Evolutionary conservation across 2,888 invertebrate species (phyloP), one percentile per base, ranked within the genome.

Genomic region (Marronus borbonicus): DNA sequence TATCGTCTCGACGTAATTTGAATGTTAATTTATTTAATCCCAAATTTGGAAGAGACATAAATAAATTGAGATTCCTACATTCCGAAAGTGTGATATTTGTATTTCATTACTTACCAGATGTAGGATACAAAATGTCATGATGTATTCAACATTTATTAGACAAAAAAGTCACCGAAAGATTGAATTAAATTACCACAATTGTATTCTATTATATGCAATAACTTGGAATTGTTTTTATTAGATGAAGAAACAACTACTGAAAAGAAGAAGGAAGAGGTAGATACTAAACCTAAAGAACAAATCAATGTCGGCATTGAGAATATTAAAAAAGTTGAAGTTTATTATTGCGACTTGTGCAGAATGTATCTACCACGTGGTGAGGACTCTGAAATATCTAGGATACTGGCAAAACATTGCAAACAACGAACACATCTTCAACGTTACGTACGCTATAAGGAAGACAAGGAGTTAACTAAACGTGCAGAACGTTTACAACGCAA

Each of bases 281-380:
- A 58, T 81, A 49, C 44, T n/a, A 88, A 90, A 78, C 86, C 90
- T 5, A 93, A 94, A 84, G 92, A 93, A 80, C 93, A 93, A 86
- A 93, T 93, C 10, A 93, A 94, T 82, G 93, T 95, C 77, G 95
- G 96, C 12, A 91, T 92, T 75, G 95, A 96, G 82, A 94, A 93
- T 84, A 93, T 96, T 66, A 94, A 94, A 85, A 93, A 94, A 85
- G 91, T 95, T 75, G 94, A 95, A 88, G 94, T 94, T 12, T 92
- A 93, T 88, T 95, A 93, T 88, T 96, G 96, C 87, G 95, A 95
- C 84, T 88, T 96, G 79, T 96, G 96, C 88, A 93, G 93, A 84
- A 91, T 93, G 85, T 95, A 94, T 87, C 88, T 96, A 84, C 92
- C 93, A 62, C 91, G 93, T 50, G 89, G 85, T 83, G 89, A 91